Base-by-base conservation (phyloP, 2,797 vertebrate genomes). In the Salarias fasciatus region DNA sequence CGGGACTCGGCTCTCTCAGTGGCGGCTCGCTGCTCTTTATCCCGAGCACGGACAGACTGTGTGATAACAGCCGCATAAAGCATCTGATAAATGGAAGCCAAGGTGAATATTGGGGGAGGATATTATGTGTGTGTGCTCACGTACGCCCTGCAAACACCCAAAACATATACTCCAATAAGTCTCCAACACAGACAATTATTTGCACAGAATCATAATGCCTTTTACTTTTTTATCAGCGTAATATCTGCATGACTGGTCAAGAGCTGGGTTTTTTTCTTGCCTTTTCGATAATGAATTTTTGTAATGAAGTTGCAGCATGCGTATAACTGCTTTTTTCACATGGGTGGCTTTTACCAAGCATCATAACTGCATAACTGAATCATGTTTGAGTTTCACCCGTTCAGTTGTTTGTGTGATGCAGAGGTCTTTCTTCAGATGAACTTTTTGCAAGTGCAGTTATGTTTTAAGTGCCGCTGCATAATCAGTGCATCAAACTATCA, bases 71-170 rank as follows among this genome's bases (percentile, higher is more conserved):
- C 51, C 66, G 46, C 56, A 72, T 63, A 74, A 75, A 77, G 29
- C 71, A 69, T 62, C 62, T 68, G 83, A 86, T 85, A 69, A 88
- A 75, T 58, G 67, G 58, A 51, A 59, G 66, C 69, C 72, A 78
- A 82, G 76, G 73, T 87, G 75, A 85, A 85, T 81, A 73, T 82
- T 53, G 57, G 42, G 51, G 64, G 54, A 79, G 75, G 80, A 63
- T 74, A 64, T 70, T 63, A 74, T 56, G 50, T 41, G 18, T 29
- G 33, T 29, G 45, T 35, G 37, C 33, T 48, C 11, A 11, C 29
- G 9, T 37, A 60, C 37, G 2, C 53, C 40, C 53, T 33, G 51
- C 41, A 45, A 33, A 48, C 13, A 35, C 11, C 12, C 24, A 10
- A 40, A 63, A 72, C 11, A 11, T 46, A 40, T 29, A 37, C 18